A percentile compares a stretch with the other conserved stretches of the same genome.
These are phyloP conservation scores for Mercenaria mercenaria DNA, from an alignment of 1,140 invertebrate genomes.

Conservation along the genomic window DNA sequence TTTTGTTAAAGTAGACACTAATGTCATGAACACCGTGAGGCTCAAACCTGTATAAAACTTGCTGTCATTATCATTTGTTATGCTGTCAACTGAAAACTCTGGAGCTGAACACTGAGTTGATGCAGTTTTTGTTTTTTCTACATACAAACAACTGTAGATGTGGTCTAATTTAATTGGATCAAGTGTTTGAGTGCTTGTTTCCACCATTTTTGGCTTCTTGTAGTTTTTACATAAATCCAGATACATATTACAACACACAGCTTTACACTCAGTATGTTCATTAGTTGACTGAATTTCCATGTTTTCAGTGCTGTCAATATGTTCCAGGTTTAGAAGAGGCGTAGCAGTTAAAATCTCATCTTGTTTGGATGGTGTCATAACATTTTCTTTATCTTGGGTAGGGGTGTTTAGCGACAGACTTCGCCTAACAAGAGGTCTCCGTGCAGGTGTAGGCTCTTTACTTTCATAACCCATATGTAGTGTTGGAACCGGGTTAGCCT, in stretches of 20 bases:
- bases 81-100: slow-evolving; percentile 18
- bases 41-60: slow-evolving; percentile 38
- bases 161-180: slow-evolving; percentile 3
- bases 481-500: neutral
- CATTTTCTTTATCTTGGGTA: neutral
- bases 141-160: neutral
- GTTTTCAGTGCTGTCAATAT: too few relatives aligned
- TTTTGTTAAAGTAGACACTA: neutral
- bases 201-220: slow-evolving; percentile 7
- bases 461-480: neutral
- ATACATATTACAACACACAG: neutral
- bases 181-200: neutral
- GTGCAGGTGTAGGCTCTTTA: neutral
- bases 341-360: too few relatives aligned
- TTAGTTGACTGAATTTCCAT: too few relatives aligned
- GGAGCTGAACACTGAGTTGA: slow-evolving; percentile 12
- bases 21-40: slow-evolving; percentile 27
- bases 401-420: neutral
- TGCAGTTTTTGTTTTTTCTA: neutral
- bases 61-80: neutral
- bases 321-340: too few relatives aligned
- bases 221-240: neutral
- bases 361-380: neutral
- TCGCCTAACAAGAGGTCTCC: neutral
- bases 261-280: too few relatives aligned